Conservation (phyloP, 2,888 invertebrate genomes). For the Seira ritae region DNA sequence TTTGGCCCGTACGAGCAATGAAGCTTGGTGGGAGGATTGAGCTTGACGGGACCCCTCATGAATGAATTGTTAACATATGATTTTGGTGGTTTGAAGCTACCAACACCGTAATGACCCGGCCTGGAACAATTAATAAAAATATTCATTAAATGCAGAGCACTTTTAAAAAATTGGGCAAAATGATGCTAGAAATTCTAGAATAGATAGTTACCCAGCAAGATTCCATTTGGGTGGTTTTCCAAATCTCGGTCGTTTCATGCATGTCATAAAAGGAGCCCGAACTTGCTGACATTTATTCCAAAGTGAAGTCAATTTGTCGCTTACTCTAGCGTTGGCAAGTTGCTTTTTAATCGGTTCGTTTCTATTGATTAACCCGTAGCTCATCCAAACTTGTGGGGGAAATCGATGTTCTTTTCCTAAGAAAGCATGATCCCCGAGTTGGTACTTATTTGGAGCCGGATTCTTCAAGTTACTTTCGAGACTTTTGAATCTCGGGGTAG, state of each 20-base stretch:
- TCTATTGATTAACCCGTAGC: constrained; percentile 18
- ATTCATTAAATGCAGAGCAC: too few species aligned
- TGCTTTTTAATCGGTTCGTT: neutral
- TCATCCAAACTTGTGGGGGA: constrained; percentile 33
- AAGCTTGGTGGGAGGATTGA: constrained; percentile 37
- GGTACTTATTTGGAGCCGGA: constrained; percentile 52
- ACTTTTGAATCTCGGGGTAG: constrained; percentile 32
- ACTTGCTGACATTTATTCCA: constrained; percentile 52
- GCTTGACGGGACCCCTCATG: constrained; percentile 22
- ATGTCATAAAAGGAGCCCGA: constrained; percentile 33
- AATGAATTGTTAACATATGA: constrained; percentile 30
- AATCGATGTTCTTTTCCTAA: constrained; percentile 23
- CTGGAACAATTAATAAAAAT: neutral
- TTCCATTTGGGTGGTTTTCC: constrained; percentile 24
- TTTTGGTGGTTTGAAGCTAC: neutral
- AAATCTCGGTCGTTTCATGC: constrained; percentile 34
- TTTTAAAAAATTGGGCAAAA: too few species aligned
- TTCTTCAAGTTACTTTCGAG: neutral
- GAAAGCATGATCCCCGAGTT: neutral
- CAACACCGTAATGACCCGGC: constrained; percentile 24
- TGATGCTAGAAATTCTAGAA: too few species aligned
- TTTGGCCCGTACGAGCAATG: constrained; percentile 43
- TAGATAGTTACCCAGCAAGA: constrained; percentile 39
- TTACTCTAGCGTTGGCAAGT: constrained; percentile 11
- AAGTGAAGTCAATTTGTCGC: constrained; percentile 12